A percentile compares a stretch with the other conserved stretches of the same genome.
These are phyloP conservation scores for Drosophila sproati DNA, from an alignment of 1,140 invertebrate genomes.

Conservation along the genomic window DNA sequence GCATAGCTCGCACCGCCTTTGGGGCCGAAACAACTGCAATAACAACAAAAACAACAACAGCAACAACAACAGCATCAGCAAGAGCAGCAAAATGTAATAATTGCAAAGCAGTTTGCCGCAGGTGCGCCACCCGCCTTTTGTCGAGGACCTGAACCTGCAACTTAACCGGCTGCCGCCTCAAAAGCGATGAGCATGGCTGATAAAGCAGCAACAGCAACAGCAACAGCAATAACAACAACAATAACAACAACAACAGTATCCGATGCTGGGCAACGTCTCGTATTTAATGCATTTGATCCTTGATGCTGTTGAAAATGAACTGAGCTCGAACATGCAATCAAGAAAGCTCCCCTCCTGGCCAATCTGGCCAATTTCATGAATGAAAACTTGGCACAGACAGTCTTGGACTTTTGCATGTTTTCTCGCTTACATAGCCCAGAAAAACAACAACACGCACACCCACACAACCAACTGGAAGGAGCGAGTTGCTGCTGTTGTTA, in stretches of 20 bases:
- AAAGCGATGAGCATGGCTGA: slow-evolving; percentile 71
- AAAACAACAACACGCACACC: slow-evolving; percentile 69
- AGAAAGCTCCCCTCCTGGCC: slow-evolving; percentile 28
- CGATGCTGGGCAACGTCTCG: slow-evolving; percentile 68
- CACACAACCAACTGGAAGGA: slow-evolving; percentile 49
- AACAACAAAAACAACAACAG: slow-evolving; percentile 22
- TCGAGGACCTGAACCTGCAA: slow-evolving; percentile 56
- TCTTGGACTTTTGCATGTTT: slow-evolving; percentile 74
- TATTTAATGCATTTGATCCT: slow-evolving; percentile 83
- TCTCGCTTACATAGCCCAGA: slow-evolving; percentile 34
- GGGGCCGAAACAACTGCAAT: slow-evolving; percentile 38
- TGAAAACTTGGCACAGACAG: slow-evolving; percentile 65
- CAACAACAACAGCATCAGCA: slow-evolving; percentile 40
- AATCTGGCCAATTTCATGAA: slow-evolving; percentile 79
- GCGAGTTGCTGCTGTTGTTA: slow-evolving; percentile 42
- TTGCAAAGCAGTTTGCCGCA: slow-evolving; percentile 83
- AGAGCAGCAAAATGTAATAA: slow-evolving; percentile 75
- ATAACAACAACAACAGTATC: slow-evolving; percentile 57
- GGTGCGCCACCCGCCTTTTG: slow-evolving; percentile 77
- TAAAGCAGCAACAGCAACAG: slow-evolving; percentile 66
- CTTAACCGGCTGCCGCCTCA: slow-evolving; percentile 46
- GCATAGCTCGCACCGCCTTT: slow-evolving; percentile 67
- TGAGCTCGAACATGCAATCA: slow-evolving; percentile 82
- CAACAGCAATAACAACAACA: slow-evolving; percentile 27
- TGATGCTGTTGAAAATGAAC: slow-evolving; percentile 83